These are phyloP conservation scores for Arbacia lixula DNA, from an alignment of 53 echinoderm and acorn worm species.

Conservation along the genomic window DNA sequence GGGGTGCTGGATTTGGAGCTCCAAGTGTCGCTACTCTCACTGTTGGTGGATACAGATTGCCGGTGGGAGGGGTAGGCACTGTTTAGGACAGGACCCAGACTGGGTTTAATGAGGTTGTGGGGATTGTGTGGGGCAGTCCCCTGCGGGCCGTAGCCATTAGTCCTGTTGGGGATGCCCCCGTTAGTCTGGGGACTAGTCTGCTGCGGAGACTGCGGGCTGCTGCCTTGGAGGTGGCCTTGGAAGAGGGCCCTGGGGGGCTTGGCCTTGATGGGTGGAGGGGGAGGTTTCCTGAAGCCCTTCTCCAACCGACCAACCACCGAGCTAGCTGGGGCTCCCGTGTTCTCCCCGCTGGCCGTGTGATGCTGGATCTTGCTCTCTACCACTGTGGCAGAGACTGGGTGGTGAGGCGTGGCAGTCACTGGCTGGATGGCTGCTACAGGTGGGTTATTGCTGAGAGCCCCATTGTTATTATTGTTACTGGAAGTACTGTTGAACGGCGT, in stretches of 20 bases:
- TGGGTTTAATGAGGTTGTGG: constrained; percentile 1
- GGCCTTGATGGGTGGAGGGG: constrained; percentile 78
- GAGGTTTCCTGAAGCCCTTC: constrained; percentile 38
- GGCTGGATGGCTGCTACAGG: not conserved
- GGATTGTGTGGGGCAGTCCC: not conserved
- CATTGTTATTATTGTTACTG: constrained; percentile 36
- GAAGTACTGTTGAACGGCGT: constrained; percentile 42
- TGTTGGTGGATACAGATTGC: constrained; percentile 11
- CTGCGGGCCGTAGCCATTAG: constrained; percentile 1
- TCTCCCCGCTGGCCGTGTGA: constrained; percentile 47
- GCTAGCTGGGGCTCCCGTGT: constrained; percentile 16
- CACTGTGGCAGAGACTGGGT: constrained; percentile 47
- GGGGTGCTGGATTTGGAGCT: constrained; percentile 22
- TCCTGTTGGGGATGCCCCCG: constrained; percentile 26
- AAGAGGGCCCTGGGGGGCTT: constrained; percentile 57
- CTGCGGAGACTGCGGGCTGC: constrained; percentile 18
- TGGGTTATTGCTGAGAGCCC: not conserved
- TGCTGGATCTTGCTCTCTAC: constrained; percentile 45
- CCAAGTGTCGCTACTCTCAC: constrained; percentile 26
- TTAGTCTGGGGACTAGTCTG: not conserved
- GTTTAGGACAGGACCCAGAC: constrained; percentile 3
- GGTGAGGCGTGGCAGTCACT: constrained; percentile 2
- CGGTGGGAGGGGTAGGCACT: not conserved
- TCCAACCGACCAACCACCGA: constrained; percentile 6
- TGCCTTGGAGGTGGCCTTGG: not conserved